phyloP scores from a whole-genome alignment of 2,797 vertebrate species.

The Cossypha polioptera region DNA sequence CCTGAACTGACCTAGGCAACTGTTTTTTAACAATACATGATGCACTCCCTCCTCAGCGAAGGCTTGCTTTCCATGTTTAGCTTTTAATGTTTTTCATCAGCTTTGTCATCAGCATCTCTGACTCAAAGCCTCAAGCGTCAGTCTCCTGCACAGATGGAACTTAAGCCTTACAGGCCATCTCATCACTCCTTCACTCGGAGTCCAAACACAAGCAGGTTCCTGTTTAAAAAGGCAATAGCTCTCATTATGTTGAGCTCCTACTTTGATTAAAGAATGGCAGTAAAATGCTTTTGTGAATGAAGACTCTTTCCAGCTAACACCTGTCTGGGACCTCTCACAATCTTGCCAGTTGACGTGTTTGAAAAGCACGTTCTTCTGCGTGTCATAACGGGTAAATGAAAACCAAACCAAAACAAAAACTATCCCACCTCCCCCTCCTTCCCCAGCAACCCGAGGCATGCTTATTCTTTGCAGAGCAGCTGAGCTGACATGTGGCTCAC shows the following conservation, averaged over 20 bases:
- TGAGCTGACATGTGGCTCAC: constrained; percentile 33
- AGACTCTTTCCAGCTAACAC: constrained; percentile 2
- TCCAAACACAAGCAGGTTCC: background rate
- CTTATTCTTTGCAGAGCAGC: constrained; percentile 44
- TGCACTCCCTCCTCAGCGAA: background rate
- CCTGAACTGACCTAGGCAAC: constrained; percentile 25
- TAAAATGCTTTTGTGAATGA: constrained; percentile 25
- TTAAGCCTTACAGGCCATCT: background rate
- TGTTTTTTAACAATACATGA: background rate
- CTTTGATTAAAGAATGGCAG: background rate
- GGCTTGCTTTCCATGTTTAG: background rate
- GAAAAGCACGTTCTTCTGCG: background rate
- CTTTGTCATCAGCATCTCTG: constrained; percentile 1
- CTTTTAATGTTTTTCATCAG: constrained; percentile 32
- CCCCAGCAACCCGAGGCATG: background rate
- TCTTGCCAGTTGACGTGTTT: background rate
- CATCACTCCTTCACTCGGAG: background rate
- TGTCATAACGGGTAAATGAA: background rate
- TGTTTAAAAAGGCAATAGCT: background rate
- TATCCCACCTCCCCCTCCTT: background rate
- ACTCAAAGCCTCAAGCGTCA: background rate
- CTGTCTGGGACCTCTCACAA: background rate
- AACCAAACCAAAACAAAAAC: background rate
- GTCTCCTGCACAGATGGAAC: background rate
- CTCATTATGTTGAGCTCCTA: background rate